These are phyloP conservation scores for Gorsachius magnificus DNA, from an alignment of 2,797 vertebrate species.

Conservation along the genomic window DNA sequence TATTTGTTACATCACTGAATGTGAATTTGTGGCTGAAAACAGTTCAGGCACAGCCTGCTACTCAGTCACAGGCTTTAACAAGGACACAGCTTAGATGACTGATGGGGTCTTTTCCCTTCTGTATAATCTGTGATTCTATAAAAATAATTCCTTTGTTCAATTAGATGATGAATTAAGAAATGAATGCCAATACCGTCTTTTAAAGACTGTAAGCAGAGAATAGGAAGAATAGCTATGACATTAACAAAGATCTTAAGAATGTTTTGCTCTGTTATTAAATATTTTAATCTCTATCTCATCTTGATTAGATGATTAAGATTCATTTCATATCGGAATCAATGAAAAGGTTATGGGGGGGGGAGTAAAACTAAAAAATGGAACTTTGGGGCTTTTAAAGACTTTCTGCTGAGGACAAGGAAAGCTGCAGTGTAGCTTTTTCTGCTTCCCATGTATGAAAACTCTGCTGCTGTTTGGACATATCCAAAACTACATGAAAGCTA, in stretches of 20 bases:
- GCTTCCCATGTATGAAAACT: background rate
- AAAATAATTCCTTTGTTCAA: background rate
- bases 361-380: background rate
- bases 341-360: background rate
- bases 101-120: background rate
- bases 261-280: background rate
- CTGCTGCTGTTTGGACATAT: background rate
- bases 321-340: background rate
- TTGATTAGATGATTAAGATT: background rate
- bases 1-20: background rate
- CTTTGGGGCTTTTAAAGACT: background rate
- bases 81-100: background rate
- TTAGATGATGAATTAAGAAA: background rate
- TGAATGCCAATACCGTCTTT: background rate
- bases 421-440: background rate
- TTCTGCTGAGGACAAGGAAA: background rate
- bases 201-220: background rate
- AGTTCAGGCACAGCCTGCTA: background rate
- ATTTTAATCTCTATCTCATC: background rate
- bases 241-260: background rate
- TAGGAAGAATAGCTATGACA: background rate
- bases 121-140: background rate
- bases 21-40: background rate
- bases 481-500: background rate
- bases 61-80: background rate